Conservation (phyloP, 2,888 invertebrate genomes). For the Drosophila mulleri region DNA sequence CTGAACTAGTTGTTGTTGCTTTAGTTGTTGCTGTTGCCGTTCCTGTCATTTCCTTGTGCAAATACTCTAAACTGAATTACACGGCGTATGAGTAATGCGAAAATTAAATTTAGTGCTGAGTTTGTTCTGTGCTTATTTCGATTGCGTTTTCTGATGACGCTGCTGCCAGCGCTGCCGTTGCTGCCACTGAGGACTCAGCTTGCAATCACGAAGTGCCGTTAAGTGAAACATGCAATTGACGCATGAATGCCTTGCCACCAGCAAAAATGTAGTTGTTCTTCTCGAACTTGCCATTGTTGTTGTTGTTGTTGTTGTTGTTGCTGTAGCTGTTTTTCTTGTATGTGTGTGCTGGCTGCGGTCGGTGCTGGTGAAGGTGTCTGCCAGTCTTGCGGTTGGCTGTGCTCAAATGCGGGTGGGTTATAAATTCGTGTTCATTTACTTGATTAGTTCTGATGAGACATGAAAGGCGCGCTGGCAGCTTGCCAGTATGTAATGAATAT, state of each 20-base stretch:
- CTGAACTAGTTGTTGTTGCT: constrained; percentile 16
- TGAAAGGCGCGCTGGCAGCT: constrained; percentile 74
- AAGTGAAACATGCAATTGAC: constrained; percentile 81
- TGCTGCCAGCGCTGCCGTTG: constrained; percentile 15
- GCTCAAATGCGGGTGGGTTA: constrained; percentile 43
- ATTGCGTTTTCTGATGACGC: constrained; percentile 41
- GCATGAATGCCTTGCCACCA: constrained; percentile 71
- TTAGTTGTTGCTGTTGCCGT: constrained; percentile 28
- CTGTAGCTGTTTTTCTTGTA: constrained; percentile 9
- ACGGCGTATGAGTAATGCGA: constrained; percentile 81
- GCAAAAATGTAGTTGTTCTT: constrained; percentile 52
- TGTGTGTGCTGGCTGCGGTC: constrained; percentile 28
- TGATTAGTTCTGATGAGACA: constrained; percentile 80
- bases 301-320: constrained; percentile 4
- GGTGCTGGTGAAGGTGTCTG: constrained; percentile 52
- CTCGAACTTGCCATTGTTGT: not conserved
- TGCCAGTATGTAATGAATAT: constrained; percentile 70
- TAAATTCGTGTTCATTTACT: constrained; percentile 79
- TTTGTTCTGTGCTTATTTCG: constrained; percentile 75
- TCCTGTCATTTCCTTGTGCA: constrained; percentile 83
- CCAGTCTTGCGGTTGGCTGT: constrained; percentile 66
- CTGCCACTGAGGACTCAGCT: constrained; percentile 52
- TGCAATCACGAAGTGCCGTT: constrained; percentile 79
- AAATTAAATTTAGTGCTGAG: constrained; percentile 82
- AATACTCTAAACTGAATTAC: constrained; percentile 83